A percentile compares a stretch with the other conserved stretches of the same genome.
phyloP scores from a whole-genome alignment of 2,113 vertebrate genomes.

The Neomonachus schauinslandi region DNA sequence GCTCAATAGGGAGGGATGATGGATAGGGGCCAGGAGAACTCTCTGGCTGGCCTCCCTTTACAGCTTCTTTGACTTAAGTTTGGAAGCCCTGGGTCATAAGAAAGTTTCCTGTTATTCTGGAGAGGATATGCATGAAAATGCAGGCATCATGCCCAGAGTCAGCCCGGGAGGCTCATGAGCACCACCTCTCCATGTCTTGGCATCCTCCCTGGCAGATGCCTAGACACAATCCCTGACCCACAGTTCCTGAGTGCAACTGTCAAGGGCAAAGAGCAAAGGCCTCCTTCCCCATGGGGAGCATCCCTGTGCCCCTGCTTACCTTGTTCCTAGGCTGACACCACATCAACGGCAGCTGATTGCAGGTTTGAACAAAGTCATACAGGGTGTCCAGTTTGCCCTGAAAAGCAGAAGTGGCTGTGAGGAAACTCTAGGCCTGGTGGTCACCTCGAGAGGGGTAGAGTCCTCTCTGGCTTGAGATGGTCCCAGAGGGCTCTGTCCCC shows the following conservation, averaged over 20 bases:
- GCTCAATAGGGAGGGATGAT: background rate
- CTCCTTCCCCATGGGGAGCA: no score
- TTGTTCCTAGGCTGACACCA: conserved; percentile 90
- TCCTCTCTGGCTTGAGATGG: background rate
- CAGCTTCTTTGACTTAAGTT: background rate
- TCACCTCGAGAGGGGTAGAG: background rate
- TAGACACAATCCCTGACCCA: background rate
- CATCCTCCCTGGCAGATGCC: background rate
- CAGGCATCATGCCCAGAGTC: background rate
- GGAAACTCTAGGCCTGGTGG: accelerated
- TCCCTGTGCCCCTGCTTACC: conserved; percentile 82
- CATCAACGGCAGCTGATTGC: conserved; percentile 92
- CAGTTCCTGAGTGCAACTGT: no score
- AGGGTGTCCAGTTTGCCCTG: conserved; percentile 92
- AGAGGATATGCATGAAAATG: background rate
- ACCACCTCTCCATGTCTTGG: no score
- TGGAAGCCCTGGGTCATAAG: background rate
- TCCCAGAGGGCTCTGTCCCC: background rate
- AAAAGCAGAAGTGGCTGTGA: background rate
- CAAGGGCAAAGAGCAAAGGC: background rate
- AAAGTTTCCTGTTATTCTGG: no score
- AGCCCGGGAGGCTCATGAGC: background rate
- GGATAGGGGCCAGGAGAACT: no score
- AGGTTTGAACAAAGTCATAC: conserved; percentile 90
- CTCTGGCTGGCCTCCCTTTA: no score